Percentiles rank a stretch among this genome's conserved stretches.
Evolutionary conservation across 1,140 invertebrate genomes (phyloP).

Genomic region (Leptopilina clavipes): DNA sequence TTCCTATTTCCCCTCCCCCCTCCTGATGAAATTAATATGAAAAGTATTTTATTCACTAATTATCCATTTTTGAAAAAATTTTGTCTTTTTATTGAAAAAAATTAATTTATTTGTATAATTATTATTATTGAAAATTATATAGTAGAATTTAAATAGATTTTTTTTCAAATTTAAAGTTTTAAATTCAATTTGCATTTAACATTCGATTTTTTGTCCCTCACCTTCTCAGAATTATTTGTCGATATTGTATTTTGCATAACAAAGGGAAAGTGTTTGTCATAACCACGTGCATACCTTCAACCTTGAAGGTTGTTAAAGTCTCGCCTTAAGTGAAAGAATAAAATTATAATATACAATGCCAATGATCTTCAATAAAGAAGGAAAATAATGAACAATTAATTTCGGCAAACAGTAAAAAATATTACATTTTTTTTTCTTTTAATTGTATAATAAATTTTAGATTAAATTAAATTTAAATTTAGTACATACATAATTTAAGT

Average conservation of each 20-base stretch:
- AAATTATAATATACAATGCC: constrained; percentile 14
- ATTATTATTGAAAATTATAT: too few relatives aligned
- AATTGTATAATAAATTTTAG: too few relatives aligned
- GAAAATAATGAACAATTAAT: constrained; percentile 32
- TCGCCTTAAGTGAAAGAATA: background rate
- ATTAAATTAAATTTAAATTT: background rate
- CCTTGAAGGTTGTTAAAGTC: constrained; percentile 48
- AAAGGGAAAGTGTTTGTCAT: constrained; percentile 59
- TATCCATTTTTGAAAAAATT: background rate
- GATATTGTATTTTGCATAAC: constrained; percentile 53
- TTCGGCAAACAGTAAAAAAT: constrained; percentile 25
- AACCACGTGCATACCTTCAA: constrained; percentile 40
- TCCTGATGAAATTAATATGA: background rate
- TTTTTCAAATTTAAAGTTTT: background rate
- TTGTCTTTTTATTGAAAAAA: too few relatives aligned
- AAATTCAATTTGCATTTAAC: background rate
- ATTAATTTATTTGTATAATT: too few relatives aligned
- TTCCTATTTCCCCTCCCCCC: background rate
- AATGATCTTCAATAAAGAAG: constrained; percentile 15
- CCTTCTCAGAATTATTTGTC: background rate
- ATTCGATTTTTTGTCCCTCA: constrained; percentile 15
- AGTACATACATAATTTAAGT: background rate
- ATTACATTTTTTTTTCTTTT: background rate
- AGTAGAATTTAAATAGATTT: too few relatives aligned
- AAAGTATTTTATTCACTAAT: background rate